Conservation (phyloP, 2,113 vertebrate genomes). For the Globicephala melas region DNA sequence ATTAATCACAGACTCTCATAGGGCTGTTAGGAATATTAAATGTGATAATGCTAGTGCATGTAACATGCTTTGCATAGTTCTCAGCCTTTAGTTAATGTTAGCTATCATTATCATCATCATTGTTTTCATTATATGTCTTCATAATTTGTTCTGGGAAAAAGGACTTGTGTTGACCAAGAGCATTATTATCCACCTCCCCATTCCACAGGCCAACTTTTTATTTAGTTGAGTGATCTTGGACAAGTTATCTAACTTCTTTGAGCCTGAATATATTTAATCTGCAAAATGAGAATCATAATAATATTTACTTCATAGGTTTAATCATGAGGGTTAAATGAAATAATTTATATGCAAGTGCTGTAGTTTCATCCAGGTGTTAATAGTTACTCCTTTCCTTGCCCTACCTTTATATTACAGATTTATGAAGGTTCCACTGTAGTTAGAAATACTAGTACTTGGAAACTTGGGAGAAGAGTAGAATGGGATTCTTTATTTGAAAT, state of each 20-base stretch:
- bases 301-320: constrained; percentile 25
- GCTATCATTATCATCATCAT: background rate
- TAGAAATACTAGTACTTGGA: background rate
- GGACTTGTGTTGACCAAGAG: background rate
- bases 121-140: background rate
- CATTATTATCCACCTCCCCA: background rate
- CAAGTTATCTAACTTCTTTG: constrained; percentile 35
- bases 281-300: constrained; percentile 29
- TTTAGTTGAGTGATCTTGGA: constrained; percentile 22
- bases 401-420: background rate
- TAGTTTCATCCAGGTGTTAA: background rate
- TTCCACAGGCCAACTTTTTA: background rate
- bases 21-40: constrained; percentile 27
- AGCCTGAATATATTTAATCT: constrained; percentile 45
- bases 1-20: background rate
- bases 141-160: constrained; percentile 13
- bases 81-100: background rate
- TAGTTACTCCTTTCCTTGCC: background rate
- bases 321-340: constrained; percentile 34
- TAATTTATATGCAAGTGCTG: background rate
- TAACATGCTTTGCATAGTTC: background rate
- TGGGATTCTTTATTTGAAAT: constrained; percentile 24
- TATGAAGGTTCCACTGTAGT: background rate
- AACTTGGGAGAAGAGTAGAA: background rate
- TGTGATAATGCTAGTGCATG: background rate